A percentile compares a stretch with the other conserved stretches of the same genome.
These are phyloP conservation scores for Biston stratarius DNA, from an alignment of 2,888 invertebrate genomes.

Conservation along the genomic window DNA sequence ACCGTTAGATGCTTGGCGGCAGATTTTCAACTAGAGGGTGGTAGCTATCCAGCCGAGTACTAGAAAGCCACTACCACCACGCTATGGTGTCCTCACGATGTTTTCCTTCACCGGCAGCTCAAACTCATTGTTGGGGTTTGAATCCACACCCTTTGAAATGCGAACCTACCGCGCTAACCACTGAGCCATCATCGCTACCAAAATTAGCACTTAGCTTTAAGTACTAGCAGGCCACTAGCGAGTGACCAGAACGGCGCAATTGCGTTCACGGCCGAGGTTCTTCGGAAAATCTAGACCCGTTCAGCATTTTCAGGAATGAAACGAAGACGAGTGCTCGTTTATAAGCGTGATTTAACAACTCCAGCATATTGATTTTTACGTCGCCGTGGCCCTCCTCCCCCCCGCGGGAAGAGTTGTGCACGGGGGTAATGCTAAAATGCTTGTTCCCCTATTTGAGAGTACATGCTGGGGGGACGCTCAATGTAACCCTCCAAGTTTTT, in stretches of 20 bases:
- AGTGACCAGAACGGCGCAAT: slow-evolving; percentile 17
- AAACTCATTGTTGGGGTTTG: too few relatives aligned
- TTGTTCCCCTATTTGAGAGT: slow-evolving; percentile 87
- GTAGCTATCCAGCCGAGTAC: too few relatives aligned
- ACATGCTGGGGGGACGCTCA: slow-evolving; percentile 83
- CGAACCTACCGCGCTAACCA: too few relatives aligned
- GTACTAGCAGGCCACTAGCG: slow-evolving; percentile 7
- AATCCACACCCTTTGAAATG: too few relatives aligned
- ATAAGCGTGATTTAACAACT: slow-evolving; percentile 92
- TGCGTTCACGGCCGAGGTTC: slow-evolving; percentile 35
- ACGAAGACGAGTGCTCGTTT: slow-evolving; percentile 87
- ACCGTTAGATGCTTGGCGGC: too few relatives aligned
- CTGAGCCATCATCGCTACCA: too few relatives aligned
- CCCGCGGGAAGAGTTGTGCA: slow-evolving; percentile 86
- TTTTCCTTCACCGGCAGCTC: too few relatives aligned
- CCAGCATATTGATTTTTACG: slow-evolving; percentile 89
- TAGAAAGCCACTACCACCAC: too few relatives aligned
- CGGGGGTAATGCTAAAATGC: slow-evolving; percentile 87
- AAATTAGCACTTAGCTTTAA: too few relatives aligned
- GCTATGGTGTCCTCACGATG: too few relatives aligned
- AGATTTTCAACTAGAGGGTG: too few relatives aligned
- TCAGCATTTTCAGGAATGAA: slow-evolving; percentile 83
- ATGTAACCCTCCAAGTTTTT: slow-evolving; percentile 49
- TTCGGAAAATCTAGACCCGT: slow-evolving; percentile 66
- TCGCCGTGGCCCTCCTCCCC: slow-evolving; percentile 84